Evolutionary conservation across 2,888 invertebrate genomes (phyloP), one percentile per base, ranked within the genome.

Genomic region (Thereva nobilitata): DNA sequence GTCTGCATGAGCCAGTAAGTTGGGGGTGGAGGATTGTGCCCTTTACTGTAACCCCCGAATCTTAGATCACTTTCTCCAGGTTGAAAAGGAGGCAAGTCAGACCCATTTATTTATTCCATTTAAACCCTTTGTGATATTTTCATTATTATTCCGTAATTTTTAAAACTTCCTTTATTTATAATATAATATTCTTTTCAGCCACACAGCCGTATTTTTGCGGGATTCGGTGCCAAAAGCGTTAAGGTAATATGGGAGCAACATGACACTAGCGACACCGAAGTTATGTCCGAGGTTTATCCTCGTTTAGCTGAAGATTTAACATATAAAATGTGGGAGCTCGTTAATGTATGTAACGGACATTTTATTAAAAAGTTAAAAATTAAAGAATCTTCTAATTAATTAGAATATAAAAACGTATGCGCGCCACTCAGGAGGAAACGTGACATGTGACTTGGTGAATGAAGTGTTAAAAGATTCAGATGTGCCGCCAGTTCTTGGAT

Each of bases 211-310:
- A 76, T 71, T 34, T 80, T 79, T 68, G 77, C 76, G 0, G 80
- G 78, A 3, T 75, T 81, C 50, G 77, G 78, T 41, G 73, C 78
- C 1, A 75, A 79, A 42, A 76, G 77, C 10, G 76, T 81, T 0
- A 80, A 80, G 71, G 77, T 79, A 6, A 78, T 80, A 49, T 81
- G 81, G 80, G 81, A 81, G 66, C 81, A 81, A 69, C 76, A 80
- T 68, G 79, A 80, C 52, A 77, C 78, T 65, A 78, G 76, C 42
- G 80, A 79, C 68, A 76, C 77, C 5, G 80, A 80, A 42, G 69
- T 81, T 4, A 74, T 76, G 0, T 72, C 75, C 10, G 81, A 80
- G 37, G 76, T 80, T 4, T 77, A 77, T 57, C 73, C 78, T 0
- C 74, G 76, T 0, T 66, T 81, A 4, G 80, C 81, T 0, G 81